Evolutionary conservation across 2,797 vertebrate species (phyloP).

Genomic region (Sebastes glaucus): DNA sequence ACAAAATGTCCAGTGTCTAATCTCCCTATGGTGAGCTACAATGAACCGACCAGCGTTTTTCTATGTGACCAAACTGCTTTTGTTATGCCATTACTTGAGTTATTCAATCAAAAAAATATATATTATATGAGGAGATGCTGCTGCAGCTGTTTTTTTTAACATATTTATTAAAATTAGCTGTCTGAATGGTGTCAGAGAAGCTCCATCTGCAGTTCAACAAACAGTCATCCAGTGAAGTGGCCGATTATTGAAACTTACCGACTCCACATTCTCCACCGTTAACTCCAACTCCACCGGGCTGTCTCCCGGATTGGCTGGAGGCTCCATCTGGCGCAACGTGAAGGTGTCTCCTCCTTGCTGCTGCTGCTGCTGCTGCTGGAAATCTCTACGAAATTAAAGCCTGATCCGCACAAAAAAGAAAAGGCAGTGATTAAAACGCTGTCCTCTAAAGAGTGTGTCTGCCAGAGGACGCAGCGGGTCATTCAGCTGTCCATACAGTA

Average conservation of each 20-base stretch:
- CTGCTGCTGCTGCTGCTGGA: background rate
- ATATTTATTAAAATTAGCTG: background rate
- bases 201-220: background rate
- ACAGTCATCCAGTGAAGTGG: background rate
- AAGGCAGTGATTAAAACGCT: background rate
- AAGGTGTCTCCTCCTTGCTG: background rate
- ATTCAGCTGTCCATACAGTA: constrained; percentile 45
- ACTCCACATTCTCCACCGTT: constrained; percentile 80
- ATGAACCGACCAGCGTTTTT: background rate
- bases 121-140: background rate
- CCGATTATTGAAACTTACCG: constrained; percentile 65
- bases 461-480: constrained; percentile 50
- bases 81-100: background rate
- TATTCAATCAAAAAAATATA: background rate
- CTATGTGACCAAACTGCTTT: background rate
- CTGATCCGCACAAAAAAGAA: background rate
- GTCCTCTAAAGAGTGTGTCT: constrained; percentile 26
- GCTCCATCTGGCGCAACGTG: constrained; percentile 56
- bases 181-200: background rate
- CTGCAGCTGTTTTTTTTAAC: background rate
- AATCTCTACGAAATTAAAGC: constrained; percentile 8
- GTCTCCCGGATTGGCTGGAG: constrained; percentile 45
- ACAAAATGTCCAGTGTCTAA: constrained; percentile 53
- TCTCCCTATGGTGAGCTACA: constrained; percentile 13
- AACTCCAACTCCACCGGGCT: constrained; percentile 68